A percentile compares a stretch with the other conserved stretches of the same genome.
Evolutionary conservation across 2,113 vertebrate species (phyloP).

Genomic region (Ploceus nigricollis): DNA sequence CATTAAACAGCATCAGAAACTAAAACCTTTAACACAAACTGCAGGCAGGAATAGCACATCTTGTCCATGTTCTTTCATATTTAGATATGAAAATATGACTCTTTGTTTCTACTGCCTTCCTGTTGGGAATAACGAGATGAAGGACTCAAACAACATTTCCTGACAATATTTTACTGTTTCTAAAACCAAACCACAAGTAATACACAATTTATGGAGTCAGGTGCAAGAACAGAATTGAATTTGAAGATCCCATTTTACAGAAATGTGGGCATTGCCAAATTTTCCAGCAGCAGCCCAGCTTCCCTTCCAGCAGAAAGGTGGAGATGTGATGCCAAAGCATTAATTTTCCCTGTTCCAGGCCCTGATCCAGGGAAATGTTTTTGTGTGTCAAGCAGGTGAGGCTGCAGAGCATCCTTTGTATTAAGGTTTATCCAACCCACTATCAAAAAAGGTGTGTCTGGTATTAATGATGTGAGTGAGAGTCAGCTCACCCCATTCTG

Average conservation of each 20-base stretch:
- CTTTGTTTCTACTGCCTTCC: neutral
- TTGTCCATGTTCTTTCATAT: neutral
- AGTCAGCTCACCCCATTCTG: neutral
- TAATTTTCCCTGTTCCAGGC: neutral
- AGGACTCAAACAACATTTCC: neutral
- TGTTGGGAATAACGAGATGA: neutral
- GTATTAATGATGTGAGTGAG: neutral
- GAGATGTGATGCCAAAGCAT: neutral
- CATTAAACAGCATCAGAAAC: neutral
- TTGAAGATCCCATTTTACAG: neutral
- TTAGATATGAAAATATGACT: accelerated
- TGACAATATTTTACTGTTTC: neutral
- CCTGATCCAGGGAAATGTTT: neutral
- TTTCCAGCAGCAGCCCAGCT: neutral
- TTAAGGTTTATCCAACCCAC: neutral
- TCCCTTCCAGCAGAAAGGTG: neutral
- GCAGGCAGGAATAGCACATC: neutral
- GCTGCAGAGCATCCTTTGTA: neutral
- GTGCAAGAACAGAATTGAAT: neutral
- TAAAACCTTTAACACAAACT: neutral
- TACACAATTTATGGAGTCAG: neutral
- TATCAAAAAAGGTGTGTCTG: neutral
- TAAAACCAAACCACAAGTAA: neutral
- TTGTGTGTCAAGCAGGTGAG: neutral
- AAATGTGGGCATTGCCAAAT: accelerated